Conservation (phyloP, 2,797 vertebrate species). For the Karalla daura region DNA sequence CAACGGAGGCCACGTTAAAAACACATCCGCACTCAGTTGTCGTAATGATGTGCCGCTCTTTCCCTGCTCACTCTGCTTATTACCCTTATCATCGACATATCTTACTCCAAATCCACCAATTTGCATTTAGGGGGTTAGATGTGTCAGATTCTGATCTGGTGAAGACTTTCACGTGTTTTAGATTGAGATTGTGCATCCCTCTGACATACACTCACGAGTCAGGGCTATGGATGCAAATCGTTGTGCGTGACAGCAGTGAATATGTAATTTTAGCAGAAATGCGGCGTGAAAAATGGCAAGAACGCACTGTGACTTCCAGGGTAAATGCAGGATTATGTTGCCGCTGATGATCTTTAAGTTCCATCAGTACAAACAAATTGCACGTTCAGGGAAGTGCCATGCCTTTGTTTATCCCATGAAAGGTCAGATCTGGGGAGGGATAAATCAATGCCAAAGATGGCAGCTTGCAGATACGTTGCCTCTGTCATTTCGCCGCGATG, state of each 20-base stretch:
- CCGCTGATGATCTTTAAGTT: constrained; percentile 16
- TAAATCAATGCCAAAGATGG: constrained; percentile 56
- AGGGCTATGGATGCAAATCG: too few relatives aligned
- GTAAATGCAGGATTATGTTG: constrained; percentile 14
- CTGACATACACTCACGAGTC: constrained; percentile 2
- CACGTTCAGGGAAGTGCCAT: constrained; percentile 22
- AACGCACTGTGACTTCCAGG: not conserved
- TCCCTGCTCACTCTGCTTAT: not conserved
- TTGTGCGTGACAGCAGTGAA: not conserved
- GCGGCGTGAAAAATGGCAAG: not conserved
- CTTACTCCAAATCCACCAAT: too few relatives aligned
- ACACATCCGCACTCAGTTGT: not conserved
- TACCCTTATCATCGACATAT: too few relatives aligned
- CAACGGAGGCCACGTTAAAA: not conserved
- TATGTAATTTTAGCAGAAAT: not conserved
- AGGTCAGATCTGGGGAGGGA: constrained; percentile 47
- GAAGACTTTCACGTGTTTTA: too few relatives aligned
- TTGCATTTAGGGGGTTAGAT: not conserved
- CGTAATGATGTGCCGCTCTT: not conserved
- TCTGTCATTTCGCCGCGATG: constrained; percentile 40
- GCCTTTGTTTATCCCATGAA: constrained; percentile 34
- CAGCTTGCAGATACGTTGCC: constrained; percentile 43
- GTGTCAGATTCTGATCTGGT: not conserved
- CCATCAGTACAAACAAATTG: constrained; percentile 32
- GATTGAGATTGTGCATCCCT: too few relatives aligned